phyloP scores from a whole-genome alignment of 2,797 vertebrate species.

The Lindbergichthys nudifrons region DNA sequence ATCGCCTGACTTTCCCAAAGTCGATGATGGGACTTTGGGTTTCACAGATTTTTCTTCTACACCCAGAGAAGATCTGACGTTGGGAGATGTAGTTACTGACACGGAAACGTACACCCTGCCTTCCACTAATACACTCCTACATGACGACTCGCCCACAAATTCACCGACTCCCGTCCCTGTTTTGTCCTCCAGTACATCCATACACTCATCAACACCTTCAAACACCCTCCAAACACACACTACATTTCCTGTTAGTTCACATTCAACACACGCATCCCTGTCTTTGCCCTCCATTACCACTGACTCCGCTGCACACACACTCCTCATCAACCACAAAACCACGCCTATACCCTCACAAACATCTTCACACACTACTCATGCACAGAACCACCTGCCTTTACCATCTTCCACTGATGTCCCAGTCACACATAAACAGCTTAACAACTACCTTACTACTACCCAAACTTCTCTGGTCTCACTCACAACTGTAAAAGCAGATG shows the following conservation, averaged over 20 bases:
- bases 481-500: conserved; percentile 18
- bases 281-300: neutral
- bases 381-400: neutral
- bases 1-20: neutral
- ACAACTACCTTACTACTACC: conserved; percentile 11
- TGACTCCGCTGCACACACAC: neutral
- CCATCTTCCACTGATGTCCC: neutral
- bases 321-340: neutral
- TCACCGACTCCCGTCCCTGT: conserved; percentile 5
- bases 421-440: conserved; percentile 16
- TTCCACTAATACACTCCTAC: conserved; percentile 1
- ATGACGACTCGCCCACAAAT: neutral
- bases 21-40: neutral
- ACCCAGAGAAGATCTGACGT: neutral
- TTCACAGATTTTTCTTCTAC: conserved; percentile 12
- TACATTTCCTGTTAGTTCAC: neutral
- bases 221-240: conserved; percentile 12
- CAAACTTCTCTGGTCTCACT: neutral
- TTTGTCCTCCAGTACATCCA: neutral
- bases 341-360: neutral
- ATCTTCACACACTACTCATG: conserved; percentile 4
- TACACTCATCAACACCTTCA: conserved; percentile 5
- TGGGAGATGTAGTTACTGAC: conserved; percentile 4
- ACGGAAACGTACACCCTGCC: neutral
- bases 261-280: neutral